Conservation (phyloP, 2,888 invertebrate genomes). For the Cybosia mesomella region DNA sequence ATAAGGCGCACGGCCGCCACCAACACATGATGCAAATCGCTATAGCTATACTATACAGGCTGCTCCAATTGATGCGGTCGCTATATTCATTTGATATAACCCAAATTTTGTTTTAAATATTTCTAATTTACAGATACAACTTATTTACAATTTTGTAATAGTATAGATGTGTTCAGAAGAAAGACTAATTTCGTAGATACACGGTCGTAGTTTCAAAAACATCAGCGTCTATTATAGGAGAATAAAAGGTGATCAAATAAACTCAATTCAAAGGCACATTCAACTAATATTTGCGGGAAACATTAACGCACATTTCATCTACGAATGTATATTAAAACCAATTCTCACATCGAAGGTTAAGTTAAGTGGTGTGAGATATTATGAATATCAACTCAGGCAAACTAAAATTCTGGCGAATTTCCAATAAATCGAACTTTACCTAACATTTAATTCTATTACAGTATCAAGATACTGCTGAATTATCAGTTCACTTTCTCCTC, state of each 20-base stretch:
- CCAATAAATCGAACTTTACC: constrained; percentile 27
- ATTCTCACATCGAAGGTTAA: neutral
- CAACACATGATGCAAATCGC: too few species aligned
- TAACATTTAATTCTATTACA: constrained; percentile 21
- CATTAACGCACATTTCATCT: constrained; percentile 15
- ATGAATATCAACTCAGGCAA: constrained; percentile 24
- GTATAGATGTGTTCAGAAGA: too few species aligned
- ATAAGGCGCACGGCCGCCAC: too few species aligned
- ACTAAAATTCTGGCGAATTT: constrained; percentile 29
- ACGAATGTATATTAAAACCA: constrained; percentile 12
- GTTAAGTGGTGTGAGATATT: constrained; percentile 11
- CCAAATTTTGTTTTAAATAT: too few species aligned
- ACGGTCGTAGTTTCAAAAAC: neutral
- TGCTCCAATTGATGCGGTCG: too few species aligned
- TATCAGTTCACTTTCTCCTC: constrained; percentile 34
- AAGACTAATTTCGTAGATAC: too few species aligned
- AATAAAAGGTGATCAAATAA: constrained; percentile 15
- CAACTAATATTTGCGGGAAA: constrained; percentile 17
- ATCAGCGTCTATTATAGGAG: constrained; percentile 2
- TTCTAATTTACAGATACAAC: too few species aligned
- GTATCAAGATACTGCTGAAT: constrained; percentile 28
- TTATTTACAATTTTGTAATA: too few species aligned
- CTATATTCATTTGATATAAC: too few species aligned
- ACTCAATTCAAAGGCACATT: constrained; percentile 10
- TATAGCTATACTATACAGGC: too few species aligned